Conservation (phyloP, 2,797 vertebrate genomes). For the Sphenopsis melanotis region DNA sequence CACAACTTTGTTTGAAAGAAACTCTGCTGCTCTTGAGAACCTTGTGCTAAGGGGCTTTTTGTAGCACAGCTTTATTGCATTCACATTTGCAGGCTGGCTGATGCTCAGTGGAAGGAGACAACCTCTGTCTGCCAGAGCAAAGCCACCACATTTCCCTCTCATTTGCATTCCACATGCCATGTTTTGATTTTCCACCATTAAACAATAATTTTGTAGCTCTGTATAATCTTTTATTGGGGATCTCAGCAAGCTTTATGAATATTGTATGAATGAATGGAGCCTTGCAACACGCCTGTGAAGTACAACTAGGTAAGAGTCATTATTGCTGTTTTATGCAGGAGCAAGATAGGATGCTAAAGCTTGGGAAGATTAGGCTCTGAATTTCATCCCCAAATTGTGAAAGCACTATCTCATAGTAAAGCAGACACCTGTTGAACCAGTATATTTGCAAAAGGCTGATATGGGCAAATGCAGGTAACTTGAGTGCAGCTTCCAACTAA, state of each 20-base stretch:
- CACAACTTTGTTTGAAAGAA: background rate
- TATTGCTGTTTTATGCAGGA: background rate
- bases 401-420: background rate
- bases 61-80: background rate
- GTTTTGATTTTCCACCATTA: background rate
- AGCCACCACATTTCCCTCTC: background rate
- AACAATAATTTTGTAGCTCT: constrained; percentile 1
- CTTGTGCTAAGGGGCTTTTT: background rate
- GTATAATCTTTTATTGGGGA: background rate
- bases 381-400: background rate
- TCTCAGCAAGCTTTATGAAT: constrained; percentile 26
- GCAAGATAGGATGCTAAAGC: background rate
- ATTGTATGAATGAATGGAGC: background rate
- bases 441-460: background rate
- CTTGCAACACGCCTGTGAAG: background rate
- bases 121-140: background rate
- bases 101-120: background rate
- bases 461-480: background rate
- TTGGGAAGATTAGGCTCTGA: background rate
- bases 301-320: background rate
- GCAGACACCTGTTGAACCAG: background rate
- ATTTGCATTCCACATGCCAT: background rate
- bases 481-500: background rate
- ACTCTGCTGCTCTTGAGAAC: background rate
- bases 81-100: background rate